Conservation (phyloP, 1,140 invertebrate genomes). For the Drosophila serrata region DNA sequence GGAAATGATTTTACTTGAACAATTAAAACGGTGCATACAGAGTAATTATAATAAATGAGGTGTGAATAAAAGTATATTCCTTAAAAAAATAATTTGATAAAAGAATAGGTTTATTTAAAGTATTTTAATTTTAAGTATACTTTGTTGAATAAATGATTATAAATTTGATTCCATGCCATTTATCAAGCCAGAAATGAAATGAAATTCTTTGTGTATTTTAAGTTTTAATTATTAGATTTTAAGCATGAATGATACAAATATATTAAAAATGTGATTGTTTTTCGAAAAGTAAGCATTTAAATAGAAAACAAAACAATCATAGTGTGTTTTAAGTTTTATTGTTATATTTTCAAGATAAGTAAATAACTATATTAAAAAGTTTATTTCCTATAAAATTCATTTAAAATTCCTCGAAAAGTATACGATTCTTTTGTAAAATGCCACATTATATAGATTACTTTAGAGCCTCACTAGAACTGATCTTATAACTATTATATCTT, state of each 20-base stretch:
- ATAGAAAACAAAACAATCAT: not conserved
- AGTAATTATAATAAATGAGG: not conserved
- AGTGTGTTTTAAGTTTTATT: too few species aligned
- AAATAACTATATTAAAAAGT: too few species aligned
- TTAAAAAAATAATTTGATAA: not conserved
- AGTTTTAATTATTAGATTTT: too few species aligned
- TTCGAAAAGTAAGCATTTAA: not conserved
- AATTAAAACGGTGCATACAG: not conserved
- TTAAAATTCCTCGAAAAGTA: too few species aligned
- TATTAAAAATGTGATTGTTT: too few species aligned
- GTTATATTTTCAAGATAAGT: too few species aligned
- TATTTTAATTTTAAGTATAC: not conserved
- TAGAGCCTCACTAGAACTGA: not conserved
- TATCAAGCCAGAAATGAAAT: too few species aligned
- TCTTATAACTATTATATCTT: not conserved
- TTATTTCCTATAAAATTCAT: too few species aligned
- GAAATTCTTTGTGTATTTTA: too few species aligned
- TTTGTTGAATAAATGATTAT: not conserved
- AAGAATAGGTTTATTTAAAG: not conserved
- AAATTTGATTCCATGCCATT: too few species aligned
- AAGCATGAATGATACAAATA: too few species aligned
- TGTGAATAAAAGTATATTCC: not conserved
- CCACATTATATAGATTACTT: not conserved
- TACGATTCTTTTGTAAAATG: not conserved
- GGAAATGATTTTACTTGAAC: not conserved